Evolutionary conservation across 2,113 vertebrate species (phyloP), one percentile per base, ranked within the genome.

Genomic region (Meles meles): DNA sequence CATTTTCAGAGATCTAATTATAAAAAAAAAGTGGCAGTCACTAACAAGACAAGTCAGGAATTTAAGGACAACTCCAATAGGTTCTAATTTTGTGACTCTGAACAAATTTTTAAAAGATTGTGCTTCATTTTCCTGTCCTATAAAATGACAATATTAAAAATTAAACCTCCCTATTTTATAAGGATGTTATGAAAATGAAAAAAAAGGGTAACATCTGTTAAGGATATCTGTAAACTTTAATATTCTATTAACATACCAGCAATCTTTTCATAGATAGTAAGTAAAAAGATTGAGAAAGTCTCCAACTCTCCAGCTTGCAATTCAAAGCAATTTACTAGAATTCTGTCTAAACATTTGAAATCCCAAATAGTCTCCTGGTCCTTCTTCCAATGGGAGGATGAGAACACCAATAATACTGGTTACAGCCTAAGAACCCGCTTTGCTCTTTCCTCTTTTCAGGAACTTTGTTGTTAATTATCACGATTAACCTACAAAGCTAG

Each of bases 311-410:
- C 57, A 74, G 37, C 12, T 49, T 74, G 17, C 17, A 86, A 61
- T 7, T 81, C 63, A 52, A 12, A 65, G 42, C 27, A 69, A 15
- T 39, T 86, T 81, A 49, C 34, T 59, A 86, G 12, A 93, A 74
- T 76, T 81, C 37, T 74, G 25, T 95, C 86, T 87, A 61, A 93
- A 90, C 3, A 34, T 61, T 61, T 18, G 65, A 97, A 95, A 87
- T 55, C 18, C 47, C 83, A 81, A 81, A 47, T 88, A 72, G 21
- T 15, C 15, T 57, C 59, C 29, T 88, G 10, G 5, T 84, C 47
- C 1, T 85, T 47, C 71, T 96, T 88, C 71, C 34, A 34, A 39
- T 57, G n/a, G 4, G 42, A 47, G n/a, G 6, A 67, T 57, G 15
- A 59, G 42, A 61, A 69, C 13, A 52, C 21, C 4, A 1, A 55